Evolutionary conservation across 2,888 invertebrate species (phyloP).

Genomic region (Cheilosia vulpina): DNA sequence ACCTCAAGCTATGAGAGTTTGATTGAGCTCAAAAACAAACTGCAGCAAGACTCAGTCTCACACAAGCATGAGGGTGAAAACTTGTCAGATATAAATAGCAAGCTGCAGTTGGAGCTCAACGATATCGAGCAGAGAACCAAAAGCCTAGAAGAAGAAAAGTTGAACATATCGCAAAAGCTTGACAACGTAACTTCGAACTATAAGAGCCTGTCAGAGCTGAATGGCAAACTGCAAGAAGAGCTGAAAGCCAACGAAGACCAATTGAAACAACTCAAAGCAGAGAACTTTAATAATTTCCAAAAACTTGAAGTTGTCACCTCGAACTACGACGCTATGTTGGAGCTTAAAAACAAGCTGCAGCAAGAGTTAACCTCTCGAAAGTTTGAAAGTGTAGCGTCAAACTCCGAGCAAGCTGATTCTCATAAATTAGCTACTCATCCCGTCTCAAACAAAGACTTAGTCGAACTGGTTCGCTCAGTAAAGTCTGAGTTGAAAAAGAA

Average conservation of each 20-base stretch:
- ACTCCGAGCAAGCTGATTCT: slow-evolving; percentile 76
- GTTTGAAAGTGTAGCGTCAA: slow-evolving; percentile 83
- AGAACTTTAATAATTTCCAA: slow-evolving; percentile 38
- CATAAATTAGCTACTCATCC: neutral
- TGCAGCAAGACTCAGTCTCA: slow-evolving; percentile 81
- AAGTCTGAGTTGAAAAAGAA: slow-evolving; percentile 8
- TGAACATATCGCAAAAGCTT: slow-evolving; percentile 77
- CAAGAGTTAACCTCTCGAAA: slow-evolving; percentile 78
- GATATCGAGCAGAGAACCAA: slow-evolving; percentile 85
- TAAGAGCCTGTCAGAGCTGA: slow-evolving; percentile 76
- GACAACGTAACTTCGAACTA: slow-evolving; percentile 76
- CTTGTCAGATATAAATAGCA: slow-evolving; percentile 78
- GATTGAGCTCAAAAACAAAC: slow-evolving; percentile 78
- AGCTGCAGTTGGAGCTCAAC: slow-evolving; percentile 86
- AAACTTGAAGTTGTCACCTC: slow-evolving; percentile 83
- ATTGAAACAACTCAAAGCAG: slow-evolving; percentile 70
- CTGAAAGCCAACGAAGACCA: slow-evolving; percentile 19
- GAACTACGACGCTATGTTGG: slow-evolving; percentile 76
- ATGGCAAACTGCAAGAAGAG: slow-evolving; percentile 38
- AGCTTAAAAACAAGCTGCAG: slow-evolving; percentile 76
- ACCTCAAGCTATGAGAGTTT: slow-evolving; percentile 75
- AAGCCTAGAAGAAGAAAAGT: slow-evolving; percentile 9
- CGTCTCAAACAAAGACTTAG: slow-evolving; percentile 19
- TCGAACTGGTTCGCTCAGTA: neutral
- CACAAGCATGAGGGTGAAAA: slow-evolving; percentile 83